Base-by-base conservation (phyloP, 2,888 invertebrate genomes). In the Pristionchus japonicus region DNA sequence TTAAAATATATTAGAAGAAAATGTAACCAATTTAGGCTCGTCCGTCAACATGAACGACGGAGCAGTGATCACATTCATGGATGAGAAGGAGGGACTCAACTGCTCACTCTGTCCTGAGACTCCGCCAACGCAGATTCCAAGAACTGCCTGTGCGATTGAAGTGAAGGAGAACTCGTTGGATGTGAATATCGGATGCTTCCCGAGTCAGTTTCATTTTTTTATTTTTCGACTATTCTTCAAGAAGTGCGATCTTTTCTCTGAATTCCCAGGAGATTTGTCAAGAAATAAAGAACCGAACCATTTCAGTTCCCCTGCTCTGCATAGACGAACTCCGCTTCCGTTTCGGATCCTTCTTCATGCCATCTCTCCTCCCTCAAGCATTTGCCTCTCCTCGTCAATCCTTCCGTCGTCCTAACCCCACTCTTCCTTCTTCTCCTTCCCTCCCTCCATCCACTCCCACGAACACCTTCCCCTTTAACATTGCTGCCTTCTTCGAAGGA, bases 131-230 rank as follows among this genome's bases (percentile, higher is more conserved):
- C 83, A 90, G 52, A 70, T 91, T 80, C 90, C 93, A 20, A 90
- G 89, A 57, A 92, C 89, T 47, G 93, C 93, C 4, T 93, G 93
- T 89, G 93, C 92, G 15, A 89, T 93, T n/a, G 91, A 92, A 88
- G 89, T 91, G 13, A 85, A 89, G 40, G 90, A 89, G 43, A 92
- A 93, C 84, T 89, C 89, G 7, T 88, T 90, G 15, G 92, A 92
- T 17, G 89, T 89, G 27, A 87, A 88, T 52, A 88, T 92, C 31
- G 88, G 89, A 15, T 92, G 92, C 87, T 92, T 91, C 88, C 90
- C 91, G 85, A 85, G 92, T 91, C 34, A 77, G 86, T 82, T 82
- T 40, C 17, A 3, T 27, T 11, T 70, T 70, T 43, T 34, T 6
- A 6, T 9, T 13, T 27, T 64, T 64, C 27, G 61, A 64, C n/a